Evolutionary conservation across 2,797 vertebrate genomes (phyloP).

Genomic region (Pseudochirops corinnae): DNA sequence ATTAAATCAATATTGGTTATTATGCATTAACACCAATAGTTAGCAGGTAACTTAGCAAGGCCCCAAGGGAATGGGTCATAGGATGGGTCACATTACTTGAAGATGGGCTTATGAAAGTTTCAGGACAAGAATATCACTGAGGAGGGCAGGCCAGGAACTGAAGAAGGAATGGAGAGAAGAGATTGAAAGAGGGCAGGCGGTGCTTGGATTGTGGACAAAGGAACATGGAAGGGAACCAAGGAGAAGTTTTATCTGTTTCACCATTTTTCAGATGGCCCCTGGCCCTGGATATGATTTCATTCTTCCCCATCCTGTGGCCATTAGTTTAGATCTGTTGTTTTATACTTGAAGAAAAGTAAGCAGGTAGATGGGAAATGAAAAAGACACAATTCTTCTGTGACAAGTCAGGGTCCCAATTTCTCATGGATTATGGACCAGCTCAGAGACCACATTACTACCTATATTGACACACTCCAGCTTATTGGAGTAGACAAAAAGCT

Average conservation of each 20-base stretch:
- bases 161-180: background rate
- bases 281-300: background rate
- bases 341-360: background rate
- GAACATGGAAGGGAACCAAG: background rate
- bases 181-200: background rate
- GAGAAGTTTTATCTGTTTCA: background rate
- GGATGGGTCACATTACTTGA: background rate
- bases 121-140: background rate
- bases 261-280: background rate
- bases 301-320: background rate
- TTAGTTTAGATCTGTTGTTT: background rate
- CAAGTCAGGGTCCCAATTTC: background rate
- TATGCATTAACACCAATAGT: background rate
- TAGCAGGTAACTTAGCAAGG: background rate
- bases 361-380: background rate
- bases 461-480: background rate
- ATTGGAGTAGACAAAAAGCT: fast-evolving
- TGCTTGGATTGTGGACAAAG: background rate
- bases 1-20: background rate
- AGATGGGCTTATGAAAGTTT: background rate
- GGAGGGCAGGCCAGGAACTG: background rate
- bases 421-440: background rate
- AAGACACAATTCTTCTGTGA: background rate
- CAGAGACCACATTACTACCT: fast-evolving
- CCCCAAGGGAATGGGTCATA: background rate